Base-by-base conservation (phyloP, 37 sponge, comb jelly and placozoan genomes). In the Geodia barretti region DNA sequence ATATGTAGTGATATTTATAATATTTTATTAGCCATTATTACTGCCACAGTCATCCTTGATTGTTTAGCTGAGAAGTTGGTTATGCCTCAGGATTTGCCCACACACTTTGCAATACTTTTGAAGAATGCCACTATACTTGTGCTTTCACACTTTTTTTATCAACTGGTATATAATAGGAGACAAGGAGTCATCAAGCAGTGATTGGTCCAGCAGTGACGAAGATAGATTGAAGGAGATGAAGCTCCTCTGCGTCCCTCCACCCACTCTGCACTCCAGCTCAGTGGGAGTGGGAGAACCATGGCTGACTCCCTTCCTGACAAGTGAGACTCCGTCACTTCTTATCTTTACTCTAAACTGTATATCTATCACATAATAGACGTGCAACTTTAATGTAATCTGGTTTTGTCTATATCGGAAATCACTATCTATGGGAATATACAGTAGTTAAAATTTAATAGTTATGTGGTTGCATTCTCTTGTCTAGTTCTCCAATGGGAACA, bases 201-300 rank as follows among this genome's bases (percentile, higher is more conserved):
- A 85, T 25, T 85, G 84, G 84, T 84, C 84, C 19, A 42, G 69
- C 8, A 84, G 79, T 42, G 83, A 88, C 0, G 83, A n/a, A n/a
- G n/a, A n/a, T n/a, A n/a, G n/a, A n/a, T n/a, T n/a, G n/a, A 85
- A 59, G 77, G 64, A 60, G 81, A 43, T 8, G 73, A 81, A 8
- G 72, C 1, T 28, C 71, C 54, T 4, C 73, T 81, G 47, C 78
- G 59, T 28, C 90, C 82, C 30, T 76, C 78, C 54, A 4, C 73
- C 25, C 85, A 80, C 54, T 30, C 68, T 41, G 70, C 33, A 3
- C 64, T 80, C 11, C 39, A 31, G 79, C 86, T 33, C 72, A 85
- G 21, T 85, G 73, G 77, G 90, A 90, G 73, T 84, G 84, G 89
- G 4, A 73, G 35, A n/a, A 14, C 54, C 54, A 47, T 47, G 54